phyloP scores from a whole-genome alignment of 2,113 vertebrate genomes.

The Ceyx melanurus region DNA sequence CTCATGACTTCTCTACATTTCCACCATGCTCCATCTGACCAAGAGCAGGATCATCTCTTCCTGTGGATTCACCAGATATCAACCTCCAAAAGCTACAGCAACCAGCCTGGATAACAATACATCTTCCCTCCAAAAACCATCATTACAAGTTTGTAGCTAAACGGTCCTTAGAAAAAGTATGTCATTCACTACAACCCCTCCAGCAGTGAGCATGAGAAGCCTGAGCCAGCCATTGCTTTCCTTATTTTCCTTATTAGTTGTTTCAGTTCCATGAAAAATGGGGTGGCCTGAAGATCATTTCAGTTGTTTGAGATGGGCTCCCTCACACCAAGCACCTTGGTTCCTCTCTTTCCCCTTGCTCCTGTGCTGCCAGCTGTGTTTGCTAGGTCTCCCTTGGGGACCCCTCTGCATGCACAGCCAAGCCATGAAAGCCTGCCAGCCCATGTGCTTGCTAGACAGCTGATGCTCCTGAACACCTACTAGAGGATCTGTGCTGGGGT shows the following conservation, averaged over 20 bases:
- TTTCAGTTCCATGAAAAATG: neutral
- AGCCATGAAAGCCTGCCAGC: neutral
- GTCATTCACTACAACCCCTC: neutral
- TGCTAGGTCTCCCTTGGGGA: neutral
- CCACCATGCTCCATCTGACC: neutral
- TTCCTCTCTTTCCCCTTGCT: neutral
- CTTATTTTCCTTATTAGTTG: neutral
- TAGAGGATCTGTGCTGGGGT: neutral
- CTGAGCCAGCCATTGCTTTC: neutral
- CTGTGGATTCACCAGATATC: neutral
- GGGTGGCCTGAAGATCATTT: neutral
- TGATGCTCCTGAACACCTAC: neutral
- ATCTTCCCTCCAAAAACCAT: fast-evolving
- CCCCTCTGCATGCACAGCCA: neutral
- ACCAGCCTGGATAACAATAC: neutral
- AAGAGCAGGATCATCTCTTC: neutral
- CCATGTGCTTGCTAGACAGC: fast-evolving
- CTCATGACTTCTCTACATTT: neutral
- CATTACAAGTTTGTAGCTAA: neutral
- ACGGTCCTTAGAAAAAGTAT: neutral
- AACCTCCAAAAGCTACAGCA: neutral
- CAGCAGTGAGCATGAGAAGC: neutral
- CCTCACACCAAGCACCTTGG: neutral
- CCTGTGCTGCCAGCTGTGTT: neutral
- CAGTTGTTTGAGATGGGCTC: neutral